Evolutionary conservation across 1,140 invertebrate species (phyloP), one percentile per base, ranked within the genome.

Genomic region (Meloidogyne floridensis): DNA sequence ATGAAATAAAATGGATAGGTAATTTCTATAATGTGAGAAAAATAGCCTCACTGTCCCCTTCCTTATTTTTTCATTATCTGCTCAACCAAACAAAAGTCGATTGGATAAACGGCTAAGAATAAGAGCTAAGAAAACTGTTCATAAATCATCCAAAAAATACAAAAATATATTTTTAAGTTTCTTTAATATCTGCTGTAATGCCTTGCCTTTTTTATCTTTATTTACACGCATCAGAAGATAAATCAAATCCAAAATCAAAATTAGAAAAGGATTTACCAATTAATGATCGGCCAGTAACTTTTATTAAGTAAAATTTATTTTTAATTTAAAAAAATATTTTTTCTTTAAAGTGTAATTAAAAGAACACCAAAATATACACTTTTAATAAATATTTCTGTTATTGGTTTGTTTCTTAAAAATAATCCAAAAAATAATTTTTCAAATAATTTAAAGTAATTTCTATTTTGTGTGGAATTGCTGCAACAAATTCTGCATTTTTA

Each of bases 151-250:
- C 32, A 32, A 32, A 32, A 32, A 32, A 32, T 32, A 32, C 32
- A 20, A 20, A 20, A 20, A 32, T 32, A 32, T 32, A 32, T 20
- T 78, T 75, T 11, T 69, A 54, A 59, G 85, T 86, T 69, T 83
- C 85, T 56, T 72, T 86, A 42, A 86, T 86, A 3, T 86, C 85
- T 53, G 85, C 85, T 10, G 75, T 86, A 42, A 73, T 87, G 72
- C 85, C 85, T 15, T 87, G 85, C 20, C 54, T 86, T 5, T 86
- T 86, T 72, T 80, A 87, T 72, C 65, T 86, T 13, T 84, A 77
- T 85, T 79, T 86, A 51, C 82, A 82, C 13, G 81, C 85, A 13
- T 54, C n/a, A 18, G 76, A 82, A 51, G 69, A 80, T 47, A 83
- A 70, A 32, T 53, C 42, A 47, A 47, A 47, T 47, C 47, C 47